Evolutionary conservation across 2,888 invertebrate species (phyloP), one percentile per base, ranked within the genome.

Genomic region (Ommatoiulus sabulosus): DNA sequence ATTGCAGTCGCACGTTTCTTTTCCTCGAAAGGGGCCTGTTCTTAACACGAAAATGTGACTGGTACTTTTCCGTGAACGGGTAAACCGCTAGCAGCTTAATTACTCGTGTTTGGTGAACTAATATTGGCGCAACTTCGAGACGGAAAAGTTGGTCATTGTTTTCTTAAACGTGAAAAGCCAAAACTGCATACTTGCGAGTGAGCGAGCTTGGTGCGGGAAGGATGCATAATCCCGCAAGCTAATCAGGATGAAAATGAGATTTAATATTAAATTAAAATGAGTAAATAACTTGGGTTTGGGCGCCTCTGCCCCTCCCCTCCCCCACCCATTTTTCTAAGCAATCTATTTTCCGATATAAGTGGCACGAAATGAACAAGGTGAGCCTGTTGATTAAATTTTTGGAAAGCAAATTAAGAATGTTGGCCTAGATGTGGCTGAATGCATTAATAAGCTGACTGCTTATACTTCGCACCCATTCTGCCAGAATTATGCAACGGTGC

Each of bases 191-290:
- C 35, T 35, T 35, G 35, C 35, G 35, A 35, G 35, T 35, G 35
- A 35, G 35, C 35, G 35, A 35, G 35, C 35, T 35, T 35, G 35
- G 35, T 2, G 35, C 35, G 0, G 0, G 35, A 35, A 35, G 35
- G 35, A 35, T 35, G 20, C 63, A 15, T 63, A 63, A 20, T 63
- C 20, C 20, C 4, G 63, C n/a, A 63, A 63, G 20, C 63, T 63
- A 63, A 63, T 63, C 63, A 63, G 20, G 63, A 20, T 20, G 63
- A 63, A 63, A 63, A 63, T 63, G 63, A 63, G 63, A 63, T 63
- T 63, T 63, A 63, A 63, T 63, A 63, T 63, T 63, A 63, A 63
- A 63, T 63, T 63, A 63, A n/a, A 63, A 17, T 5, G 20, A 20
- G 63, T 20, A 63, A 63, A 63, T 63, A 63, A 63, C 63, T 63